Evolutionary conservation across 2,888 invertebrate genomes (phyloP).

Genomic region (Hirtodrosophila duncani): DNA sequence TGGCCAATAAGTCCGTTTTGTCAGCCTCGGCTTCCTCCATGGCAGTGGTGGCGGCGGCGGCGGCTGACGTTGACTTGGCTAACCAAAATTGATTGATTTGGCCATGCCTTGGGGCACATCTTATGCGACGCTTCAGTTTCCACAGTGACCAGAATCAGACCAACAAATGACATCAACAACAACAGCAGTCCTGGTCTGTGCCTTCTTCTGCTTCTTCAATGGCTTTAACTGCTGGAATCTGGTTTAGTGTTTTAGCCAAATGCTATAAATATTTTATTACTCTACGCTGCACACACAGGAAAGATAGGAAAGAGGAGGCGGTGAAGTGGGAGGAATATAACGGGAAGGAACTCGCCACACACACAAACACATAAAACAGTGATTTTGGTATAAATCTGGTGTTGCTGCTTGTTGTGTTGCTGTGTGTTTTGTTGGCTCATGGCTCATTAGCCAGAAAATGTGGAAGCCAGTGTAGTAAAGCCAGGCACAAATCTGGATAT

Average conservation of each 20-base stretch:
- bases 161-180: slow-evolving; percentile 1
- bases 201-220: slow-evolving; percentile 6
- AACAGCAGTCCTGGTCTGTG: too few relatives aligned
- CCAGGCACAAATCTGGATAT: not conserved
- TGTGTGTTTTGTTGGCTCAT: slow-evolving; percentile 33
- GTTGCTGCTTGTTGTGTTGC: not conserved
- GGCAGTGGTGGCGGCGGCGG: too few relatives aligned
- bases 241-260: slow-evolving; percentile 40
- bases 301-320: not conserved
- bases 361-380: slow-evolving; percentile 22
- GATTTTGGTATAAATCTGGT: slow-evolving; percentile 22
- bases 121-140: not conserved
- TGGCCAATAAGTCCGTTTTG: too few relatives aligned
- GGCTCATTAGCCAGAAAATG: slow-evolving; percentile 51
- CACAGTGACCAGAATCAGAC: not conserved
- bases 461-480: slow-evolving; percentile 10
- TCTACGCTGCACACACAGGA: slow-evolving; percentile 20
- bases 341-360: too few relatives aligned
- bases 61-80: not conserved
- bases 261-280: slow-evolving; percentile 51
- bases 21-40: not conserved
- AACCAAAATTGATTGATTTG: slow-evolving; percentile 35
- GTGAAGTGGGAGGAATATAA: not conserved
- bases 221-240: slow-evolving; percentile 12
- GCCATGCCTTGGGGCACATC: not conserved